These are phyloP conservation scores for Haemorhous mexicanus DNA, from an alignment of 2,113 vertebrate genomes.

Conservation along the genomic window DNA sequence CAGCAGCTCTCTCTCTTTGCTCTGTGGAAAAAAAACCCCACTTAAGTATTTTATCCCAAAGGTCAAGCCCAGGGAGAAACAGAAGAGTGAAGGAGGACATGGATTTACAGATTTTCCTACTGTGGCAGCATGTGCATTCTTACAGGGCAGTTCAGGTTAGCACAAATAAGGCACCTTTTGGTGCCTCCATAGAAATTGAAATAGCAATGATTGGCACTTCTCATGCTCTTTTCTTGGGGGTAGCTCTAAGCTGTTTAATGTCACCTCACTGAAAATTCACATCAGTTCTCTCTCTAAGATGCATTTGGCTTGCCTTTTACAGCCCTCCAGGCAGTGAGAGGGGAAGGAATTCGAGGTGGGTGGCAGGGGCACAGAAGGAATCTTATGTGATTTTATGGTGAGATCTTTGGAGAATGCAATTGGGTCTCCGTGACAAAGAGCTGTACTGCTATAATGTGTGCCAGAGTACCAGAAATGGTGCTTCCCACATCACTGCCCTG, in stretches of 20 bases:
- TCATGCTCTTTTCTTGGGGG: background rate
- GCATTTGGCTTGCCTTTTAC: background rate
- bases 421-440: background rate
- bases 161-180: background rate
- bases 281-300: background rate
- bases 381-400: background rate
- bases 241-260: background rate
- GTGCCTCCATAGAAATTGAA: background rate
- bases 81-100: background rate
- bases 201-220: background rate
- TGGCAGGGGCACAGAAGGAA: background rate
- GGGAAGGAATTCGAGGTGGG: rapidly evolving
- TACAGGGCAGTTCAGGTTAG: background rate
- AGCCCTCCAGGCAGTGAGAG: background rate
- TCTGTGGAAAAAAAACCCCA: background rate
- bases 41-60: background rate
- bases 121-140: background rate
- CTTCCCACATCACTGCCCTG: background rate
- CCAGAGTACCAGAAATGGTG: background rate
- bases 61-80: background rate
- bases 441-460: background rate
- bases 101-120: background rate
- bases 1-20: background rate
- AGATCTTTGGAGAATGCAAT: background rate
- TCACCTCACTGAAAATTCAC: background rate